These are phyloP conservation scores for Heliconius erato DNA, from an alignment of 2,888 invertebrate species.

Conservation along the genomic window DNA sequence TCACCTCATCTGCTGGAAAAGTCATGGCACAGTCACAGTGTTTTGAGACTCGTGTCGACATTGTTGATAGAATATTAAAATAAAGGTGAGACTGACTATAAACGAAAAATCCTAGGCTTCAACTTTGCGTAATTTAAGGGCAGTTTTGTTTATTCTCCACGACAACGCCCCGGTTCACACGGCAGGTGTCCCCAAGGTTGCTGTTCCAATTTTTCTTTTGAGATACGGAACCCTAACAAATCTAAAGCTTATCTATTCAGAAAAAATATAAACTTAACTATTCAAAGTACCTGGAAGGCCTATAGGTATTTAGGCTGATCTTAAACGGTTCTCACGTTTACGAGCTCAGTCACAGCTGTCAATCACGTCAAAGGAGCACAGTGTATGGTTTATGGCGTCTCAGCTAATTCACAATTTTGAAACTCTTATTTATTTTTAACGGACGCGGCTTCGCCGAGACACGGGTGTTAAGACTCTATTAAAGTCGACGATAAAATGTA, in stretches of 20 bases:
- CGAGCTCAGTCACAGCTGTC: slow-evolving; percentile 58
- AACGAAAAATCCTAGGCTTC: too few relatives aligned
- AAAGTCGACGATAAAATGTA: slow-evolving; percentile 55
- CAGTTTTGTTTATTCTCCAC: too few relatives aligned
- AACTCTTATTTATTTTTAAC: slow-evolving; percentile 58
- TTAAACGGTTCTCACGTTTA: slow-evolving; percentile 47
- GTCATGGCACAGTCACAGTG: too few relatives aligned
- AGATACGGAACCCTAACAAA: neutral
- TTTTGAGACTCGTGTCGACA: too few relatives aligned
- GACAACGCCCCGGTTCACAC: too few relatives aligned
- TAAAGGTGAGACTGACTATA: too few relatives aligned
- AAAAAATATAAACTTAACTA: neutral
- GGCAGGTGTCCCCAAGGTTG: too few relatives aligned
- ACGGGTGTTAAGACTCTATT: slow-evolving; percentile 58
- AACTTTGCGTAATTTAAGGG: too few relatives aligned
- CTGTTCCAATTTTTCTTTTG: too few relatives aligned
- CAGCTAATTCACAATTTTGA: slow-evolving; percentile 59
- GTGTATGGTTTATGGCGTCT: slow-evolving; percentile 59
- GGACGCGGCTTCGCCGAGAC: slow-evolving; percentile 51
- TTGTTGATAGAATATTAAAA: too few relatives aligned
- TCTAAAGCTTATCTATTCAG: neutral
- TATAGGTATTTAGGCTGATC: slow-evolving; percentile 23
- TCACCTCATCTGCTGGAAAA: too few relatives aligned
- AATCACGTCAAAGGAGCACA: slow-evolving; percentile 56
- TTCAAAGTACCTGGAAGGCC: slow-evolving; percentile 7